Percentiles rank a stretch among this genome's conserved stretches.
Conservation (phyloP, 2,113 vertebrate genomes). For the Trichomycterus rosablanca region DNA sequence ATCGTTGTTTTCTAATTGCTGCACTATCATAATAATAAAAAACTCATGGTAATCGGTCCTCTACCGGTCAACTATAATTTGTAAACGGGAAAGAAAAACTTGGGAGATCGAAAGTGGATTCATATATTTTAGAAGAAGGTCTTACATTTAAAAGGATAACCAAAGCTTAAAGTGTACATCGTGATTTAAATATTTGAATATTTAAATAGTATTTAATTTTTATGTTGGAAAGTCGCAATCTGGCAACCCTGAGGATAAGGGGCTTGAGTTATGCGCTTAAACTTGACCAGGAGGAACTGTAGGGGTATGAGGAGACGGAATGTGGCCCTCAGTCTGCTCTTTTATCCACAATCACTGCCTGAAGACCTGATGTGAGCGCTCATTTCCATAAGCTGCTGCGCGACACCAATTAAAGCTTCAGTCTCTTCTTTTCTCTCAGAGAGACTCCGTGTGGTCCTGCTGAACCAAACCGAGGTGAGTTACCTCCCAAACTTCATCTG, state of each 20-base stretch:
- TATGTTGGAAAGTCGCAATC: no score
- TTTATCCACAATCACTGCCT: conserved; percentile 56
- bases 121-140: no score
- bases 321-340: conserved; percentile 60
- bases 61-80: no score
- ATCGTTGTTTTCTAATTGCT: no score
- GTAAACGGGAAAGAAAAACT: no score
- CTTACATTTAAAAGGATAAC: no score
- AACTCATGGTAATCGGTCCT: no score
- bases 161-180: no score
- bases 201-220: no score
- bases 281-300: conserved; percentile 69
- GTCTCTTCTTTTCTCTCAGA: conserved; percentile 56
- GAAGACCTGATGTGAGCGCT: conserved; percentile 64
- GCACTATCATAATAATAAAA: no score
- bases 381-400: conserved; percentile 71
- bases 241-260: background rate
- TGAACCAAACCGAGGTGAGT: background rate
- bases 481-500: background rate
- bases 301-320: conserved; percentile 64
- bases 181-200: no score
- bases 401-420: conserved; percentile 68
- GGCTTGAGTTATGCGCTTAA: conserved; percentile 60
- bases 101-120: no score
- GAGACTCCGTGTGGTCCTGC: conserved; percentile 50